Evolutionary conservation across 2,113 vertebrate genomes (phyloP).

Genomic region (Pica pica): DNA sequence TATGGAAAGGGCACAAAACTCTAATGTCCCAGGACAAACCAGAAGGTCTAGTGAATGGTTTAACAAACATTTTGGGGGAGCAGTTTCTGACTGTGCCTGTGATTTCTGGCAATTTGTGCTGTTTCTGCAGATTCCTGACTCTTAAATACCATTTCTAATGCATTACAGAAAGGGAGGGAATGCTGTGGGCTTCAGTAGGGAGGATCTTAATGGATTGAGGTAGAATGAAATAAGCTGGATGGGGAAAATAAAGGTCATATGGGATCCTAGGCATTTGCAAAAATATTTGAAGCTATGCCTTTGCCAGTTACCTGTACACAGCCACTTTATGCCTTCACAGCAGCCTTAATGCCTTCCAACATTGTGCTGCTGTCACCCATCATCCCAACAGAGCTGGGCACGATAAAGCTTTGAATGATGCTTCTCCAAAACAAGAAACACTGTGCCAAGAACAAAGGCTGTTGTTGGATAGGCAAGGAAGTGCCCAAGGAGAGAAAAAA

Average conservation of each 20-base stretch:
- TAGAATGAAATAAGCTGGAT: background rate
- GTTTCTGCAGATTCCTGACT: background rate
- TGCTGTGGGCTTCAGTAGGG: background rate
- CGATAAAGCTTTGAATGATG: background rate
- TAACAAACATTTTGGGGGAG: background rate
- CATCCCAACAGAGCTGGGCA: background rate
- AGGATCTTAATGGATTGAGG: background rate
- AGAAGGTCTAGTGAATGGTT: background rate
- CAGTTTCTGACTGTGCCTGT: background rate
- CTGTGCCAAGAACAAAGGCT: background rate
- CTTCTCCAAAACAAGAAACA: background rate
- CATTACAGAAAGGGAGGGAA: background rate
- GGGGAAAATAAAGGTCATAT: background rate
- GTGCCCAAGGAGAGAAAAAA: background rate
- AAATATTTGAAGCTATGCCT: background rate
- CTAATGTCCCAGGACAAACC: background rate
- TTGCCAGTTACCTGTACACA: background rate
- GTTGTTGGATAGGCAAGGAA: background rate
- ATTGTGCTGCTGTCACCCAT: background rate
- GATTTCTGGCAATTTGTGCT: background rate
- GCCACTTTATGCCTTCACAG: background rate
- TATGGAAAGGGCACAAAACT: background rate
- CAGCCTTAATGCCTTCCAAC: background rate
- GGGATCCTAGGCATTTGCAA: background rate
- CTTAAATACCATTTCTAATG: background rate